Base-by-base conservation (phyloP, 2,113 vertebrate species). In the Stercorarius parasiticus region DNA sequence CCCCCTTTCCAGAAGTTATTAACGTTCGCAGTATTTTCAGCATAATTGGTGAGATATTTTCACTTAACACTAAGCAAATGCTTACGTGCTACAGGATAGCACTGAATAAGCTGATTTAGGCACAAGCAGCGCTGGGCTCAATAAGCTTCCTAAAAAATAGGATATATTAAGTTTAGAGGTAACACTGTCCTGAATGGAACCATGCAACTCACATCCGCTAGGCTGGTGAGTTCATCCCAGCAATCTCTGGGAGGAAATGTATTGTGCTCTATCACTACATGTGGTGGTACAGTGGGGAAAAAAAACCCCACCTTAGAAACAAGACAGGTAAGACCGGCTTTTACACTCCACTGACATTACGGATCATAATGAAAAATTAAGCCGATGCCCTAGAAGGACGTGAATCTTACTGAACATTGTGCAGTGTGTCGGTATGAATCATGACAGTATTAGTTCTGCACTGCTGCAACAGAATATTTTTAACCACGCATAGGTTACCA, bases 301-400 rank as follows among this genome's bases (percentile, higher is more conserved):
- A 19, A 53, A 49, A 71, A 6, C 3, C 10, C 15, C 36, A 70
- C 42, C 27, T 45, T 27, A 62, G 53, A 88, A 91, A 65, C 29
- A 19, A 56, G 43, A 43, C 12, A 6, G 5, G 30, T 30, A 49
- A 74, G 34, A 29, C 14, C 40, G n/a, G 16, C 45, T 81, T 84
- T 91, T 70, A 27, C 50, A 43, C 58, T 11, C n/a, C 53, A 52
- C 16, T 70, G 81, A 53, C 40, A 71, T 70, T 80, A 95, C 15
- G 59, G 90, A 94, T 69, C 86, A 85, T 61, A 59, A 72, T 61
- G 69, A 97, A 86, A 97, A 97, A 95, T 88, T 32, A 90, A 92
- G 65, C 74, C 34, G 16, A 42, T 92, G 52, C 56, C 71, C 3
- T 19, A 72, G 61, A 80, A 82, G 40, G 45, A 94, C 0, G 2